Conservation (phyloP, 1,140 invertebrate genomes). For the Rhyzopertha dominica region DNA sequence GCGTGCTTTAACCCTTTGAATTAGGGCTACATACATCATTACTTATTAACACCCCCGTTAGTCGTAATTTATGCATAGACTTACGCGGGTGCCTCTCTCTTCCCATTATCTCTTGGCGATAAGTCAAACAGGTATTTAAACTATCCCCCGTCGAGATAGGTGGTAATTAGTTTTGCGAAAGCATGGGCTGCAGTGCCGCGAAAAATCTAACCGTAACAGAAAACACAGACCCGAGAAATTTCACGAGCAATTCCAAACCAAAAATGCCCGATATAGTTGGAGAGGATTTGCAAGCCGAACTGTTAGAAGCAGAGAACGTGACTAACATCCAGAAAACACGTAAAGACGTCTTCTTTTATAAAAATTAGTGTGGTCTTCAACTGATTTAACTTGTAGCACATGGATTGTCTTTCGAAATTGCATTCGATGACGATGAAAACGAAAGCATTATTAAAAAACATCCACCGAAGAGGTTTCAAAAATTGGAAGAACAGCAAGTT, state of each 20-base stretch:
- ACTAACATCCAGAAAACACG: constrained; percentile 38
- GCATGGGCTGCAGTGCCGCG: constrained; percentile 40
- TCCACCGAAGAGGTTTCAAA: constrained; percentile 55
- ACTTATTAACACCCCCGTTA: too few species aligned
- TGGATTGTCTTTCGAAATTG: constrained; percentile 61
- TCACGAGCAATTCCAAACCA: constrained; percentile 15
- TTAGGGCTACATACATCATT: too few species aligned
- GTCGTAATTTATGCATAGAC: too few species aligned
- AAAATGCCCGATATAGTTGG: constrained; percentile 32
- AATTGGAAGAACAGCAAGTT: constrained; percentile 51
- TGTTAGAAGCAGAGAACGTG: constrained; percentile 30
- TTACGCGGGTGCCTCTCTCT: too few species aligned
- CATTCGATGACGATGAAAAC: constrained; percentile 46
- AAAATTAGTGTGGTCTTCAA: too few species aligned
- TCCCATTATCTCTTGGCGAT: too few species aligned
- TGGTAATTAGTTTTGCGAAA: too few species aligned
- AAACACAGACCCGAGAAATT: constrained; percentile 27
- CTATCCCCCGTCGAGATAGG: too few species aligned
- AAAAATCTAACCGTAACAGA: constrained; percentile 38
- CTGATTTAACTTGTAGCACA: constrained; percentile 28
- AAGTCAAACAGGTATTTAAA: too few species aligned
- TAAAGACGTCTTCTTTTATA: constrained; percentile 9
- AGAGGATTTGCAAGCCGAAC: constrained; percentile 33
- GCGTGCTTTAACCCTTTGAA: too few species aligned
- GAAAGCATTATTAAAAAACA: constrained; percentile 55